phyloP scores from a whole-genome alignment of 1,140 invertebrate species.

The Chrysomallon squamiferum region DNA sequence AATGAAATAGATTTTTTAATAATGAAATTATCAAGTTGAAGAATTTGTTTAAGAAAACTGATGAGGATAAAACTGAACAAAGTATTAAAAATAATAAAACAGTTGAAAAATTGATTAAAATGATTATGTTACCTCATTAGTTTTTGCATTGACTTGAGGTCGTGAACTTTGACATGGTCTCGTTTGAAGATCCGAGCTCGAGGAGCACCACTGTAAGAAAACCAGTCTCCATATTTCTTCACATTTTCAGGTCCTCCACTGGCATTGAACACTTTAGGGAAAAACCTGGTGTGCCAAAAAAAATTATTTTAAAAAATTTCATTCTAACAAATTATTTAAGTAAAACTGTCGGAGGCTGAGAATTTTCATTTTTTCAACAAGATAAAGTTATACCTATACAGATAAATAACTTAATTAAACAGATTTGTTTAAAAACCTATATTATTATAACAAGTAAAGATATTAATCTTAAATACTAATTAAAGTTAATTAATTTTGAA shows the following conservation, averaged over 20 bases:
- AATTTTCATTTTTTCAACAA: not conserved
- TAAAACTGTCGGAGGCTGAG: not conserved
- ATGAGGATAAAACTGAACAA: too few species aligned
- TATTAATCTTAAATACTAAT: too few species aligned
- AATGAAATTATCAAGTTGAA: too few species aligned
- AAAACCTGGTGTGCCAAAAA: conserved; percentile 66
- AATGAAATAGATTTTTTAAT: too few species aligned
- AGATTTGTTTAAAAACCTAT: too few species aligned
- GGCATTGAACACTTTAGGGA: conserved; percentile 70
- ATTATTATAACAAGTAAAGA: too few species aligned
- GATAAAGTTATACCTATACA: too few species aligned
- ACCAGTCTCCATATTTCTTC: conserved; percentile 75
- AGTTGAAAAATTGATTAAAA: too few species aligned
- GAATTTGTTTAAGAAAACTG: too few species aligned
- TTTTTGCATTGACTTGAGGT: conserved; percentile 56
- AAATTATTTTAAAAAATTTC: not conserved
- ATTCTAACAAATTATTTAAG: not conserved
- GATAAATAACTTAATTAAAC: too few species aligned
- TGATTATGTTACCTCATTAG: conserved; percentile 56
- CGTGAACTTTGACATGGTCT: conserved; percentile 51
- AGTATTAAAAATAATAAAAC: too few species aligned
- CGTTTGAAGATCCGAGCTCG: conserved; percentile 60
- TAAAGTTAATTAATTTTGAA: too few species aligned
- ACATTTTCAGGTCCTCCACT: conserved; percentile 68
- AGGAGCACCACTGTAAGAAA: conserved; percentile 61